Base-by-base conservation (phyloP, 2,113 vertebrate species). In the Anas platyrhynchos region DNA sequence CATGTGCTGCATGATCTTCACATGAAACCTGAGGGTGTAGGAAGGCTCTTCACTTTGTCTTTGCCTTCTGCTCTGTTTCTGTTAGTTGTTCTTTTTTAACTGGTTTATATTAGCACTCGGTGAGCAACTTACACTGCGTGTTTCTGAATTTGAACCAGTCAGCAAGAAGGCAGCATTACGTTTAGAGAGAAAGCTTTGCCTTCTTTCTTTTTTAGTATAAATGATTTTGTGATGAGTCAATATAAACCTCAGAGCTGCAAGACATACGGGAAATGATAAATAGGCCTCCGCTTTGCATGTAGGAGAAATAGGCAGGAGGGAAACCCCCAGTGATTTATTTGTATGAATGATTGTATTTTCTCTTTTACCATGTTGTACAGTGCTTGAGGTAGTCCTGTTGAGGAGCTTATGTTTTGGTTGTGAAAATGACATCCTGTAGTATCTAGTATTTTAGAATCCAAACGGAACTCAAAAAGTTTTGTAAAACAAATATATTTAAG, bases 151-250 rank as follows among this genome's bases (percentile, higher is more conserved):
- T 84, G 34, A 78, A 73, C 38, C 14, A 58, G 26, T 65, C 62
- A 91, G 58, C 44, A 41, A 95, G 88, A 93, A 4, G 9, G 41
- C 66, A 88, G 34, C 2, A 6, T 83, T 78, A 87, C 48, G 87
- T 81, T 86, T 78, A 90, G 76, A 94, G 27, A 62, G 21, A 75
- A 84, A 67, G 3, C 11, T 61, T 75, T 12, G 3, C 9, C 56
- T 94, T 46, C 50, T 89, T 89, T 91, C 82, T 81, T 80, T 77
- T 61, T 74, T 72, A 77, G 61, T 48, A 44, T 34, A 83, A 89
- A 68, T 44, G 4, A 83, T 78, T 91, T 79, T 93, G 13, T 44
- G 92, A 32, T 81, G 74, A 96, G 74, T 91, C 86, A 88, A 54
- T 41, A 59, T 17, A 32, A 79, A 43, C 79, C 86, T 48, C 74